Base-by-base conservation (phyloP, 2,113 vertebrate species). In the Ammospiza caudacuta region DNA sequence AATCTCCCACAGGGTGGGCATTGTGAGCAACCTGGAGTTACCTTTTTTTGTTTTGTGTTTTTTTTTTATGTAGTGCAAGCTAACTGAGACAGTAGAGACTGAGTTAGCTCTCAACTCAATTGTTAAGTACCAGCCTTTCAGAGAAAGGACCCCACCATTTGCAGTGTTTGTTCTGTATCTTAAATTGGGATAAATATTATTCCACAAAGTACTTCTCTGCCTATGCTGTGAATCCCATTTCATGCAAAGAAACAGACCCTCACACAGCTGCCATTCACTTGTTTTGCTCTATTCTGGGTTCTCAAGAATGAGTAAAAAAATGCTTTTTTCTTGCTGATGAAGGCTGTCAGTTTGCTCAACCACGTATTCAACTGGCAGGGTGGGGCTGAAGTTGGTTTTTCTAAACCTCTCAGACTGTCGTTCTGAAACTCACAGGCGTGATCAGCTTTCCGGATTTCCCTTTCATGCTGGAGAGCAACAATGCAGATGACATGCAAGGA, bases 361-460 rank as follows among this genome's bases (percentile, higher is more conserved):
- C 41, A 67, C 94, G 90, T 31, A 81, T 16, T 76, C 31, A 59
- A 29, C 70, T 59, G 35, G 24, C 47, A 96, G 97, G 96, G 96
- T 96, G 97, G 94, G 84, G 96, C 88, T 49, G 73, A 93, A 90
- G 35, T 96, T 85, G 69, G 35, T 27, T 61, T 61, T 77, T 93
- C 47, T 92, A n/a, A 91, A 92, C 39, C 39, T 80, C 89, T 89
- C 51, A 63, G 37, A 90, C 31, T 95, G 90, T 92, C 49, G 5
- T 92, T 97, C 91, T 96, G 93, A 96, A 93, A 95, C 81, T 67
- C 47, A 77, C 9, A 73, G 90, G 89, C 21, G 1, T 90, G 83
- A 94, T 97, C 94, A 86, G 4, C 73, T 96, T 91, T 47, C 92
- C n/a, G 61, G 76, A 95, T 96, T 93, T 96, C 96, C 95, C 95